Conservation (phyloP, 2,113 vertebrate genomes). For the Dinomys branickii region DNA sequence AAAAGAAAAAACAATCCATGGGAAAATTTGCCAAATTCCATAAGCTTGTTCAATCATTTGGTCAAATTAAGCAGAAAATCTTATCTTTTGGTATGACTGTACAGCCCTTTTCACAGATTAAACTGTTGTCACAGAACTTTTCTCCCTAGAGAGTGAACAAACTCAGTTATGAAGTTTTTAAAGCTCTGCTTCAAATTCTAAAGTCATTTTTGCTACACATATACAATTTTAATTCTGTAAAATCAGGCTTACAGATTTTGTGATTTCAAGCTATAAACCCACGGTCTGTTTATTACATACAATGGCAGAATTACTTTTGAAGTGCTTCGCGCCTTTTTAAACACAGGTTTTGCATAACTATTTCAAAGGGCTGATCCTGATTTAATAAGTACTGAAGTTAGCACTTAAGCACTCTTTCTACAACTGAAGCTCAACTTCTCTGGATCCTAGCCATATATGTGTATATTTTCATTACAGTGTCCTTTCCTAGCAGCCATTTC, state of each 20-base stretch:
- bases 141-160: slow-evolving; percentile 28
- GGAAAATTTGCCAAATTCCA: slow-evolving; percentile 40
- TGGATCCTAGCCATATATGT: background rate
- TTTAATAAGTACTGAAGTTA: slow-evolving; percentile 39
- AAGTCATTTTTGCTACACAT: slow-evolving; percentile 47
- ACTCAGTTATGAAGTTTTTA: slow-evolving; percentile 32
- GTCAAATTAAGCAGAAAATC: slow-evolving; percentile 64
- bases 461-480: background rate
- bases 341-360: slow-evolving; percentile 19
- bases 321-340: slow-evolving; percentile 20
- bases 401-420: background rate
- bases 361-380: slow-evolving; percentile 18
- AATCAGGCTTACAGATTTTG: slow-evolving; percentile 42
- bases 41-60: slow-evolving; percentile 37
- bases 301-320: slow-evolving; percentile 4
- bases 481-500: background rate
- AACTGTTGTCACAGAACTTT: slow-evolving; percentile 29
- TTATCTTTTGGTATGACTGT: background rate
- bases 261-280: slow-evolving; percentile 45
- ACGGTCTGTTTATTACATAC: background rate
- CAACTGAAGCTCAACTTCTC: background rate
- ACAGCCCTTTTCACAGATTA: slow-evolving; percentile 48
- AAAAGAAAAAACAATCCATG: slow-evolving; percentile 19
- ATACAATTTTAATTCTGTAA: slow-evolving; percentile 62
- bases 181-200: slow-evolving; percentile 59